phyloP scores from a whole-genome alignment of 2,888 invertebrate genomes.

The Netelia fuscicornis region DNA sequence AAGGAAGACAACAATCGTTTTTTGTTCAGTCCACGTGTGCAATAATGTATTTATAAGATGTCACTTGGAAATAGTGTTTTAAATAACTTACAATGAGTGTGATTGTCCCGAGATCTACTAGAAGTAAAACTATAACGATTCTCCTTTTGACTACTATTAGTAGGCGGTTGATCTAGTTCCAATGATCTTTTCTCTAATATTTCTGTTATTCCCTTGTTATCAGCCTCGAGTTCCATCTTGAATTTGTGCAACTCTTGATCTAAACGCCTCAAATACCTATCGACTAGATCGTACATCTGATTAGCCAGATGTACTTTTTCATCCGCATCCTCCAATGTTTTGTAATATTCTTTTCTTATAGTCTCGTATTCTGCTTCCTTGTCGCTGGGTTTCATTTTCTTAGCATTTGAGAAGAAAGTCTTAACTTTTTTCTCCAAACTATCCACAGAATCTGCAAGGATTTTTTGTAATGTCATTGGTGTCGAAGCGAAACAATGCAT shows the following conservation, averaged over 20 bases:
- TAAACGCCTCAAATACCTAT: conserved; percentile 95
- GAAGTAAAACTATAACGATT: conserved; percentile 88
- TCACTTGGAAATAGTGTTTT: background rate
- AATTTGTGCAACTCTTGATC: conserved; percentile 98
- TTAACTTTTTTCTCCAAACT: conserved; percentile 96
- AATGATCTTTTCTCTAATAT: conserved; percentile 96
- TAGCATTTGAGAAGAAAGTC: conserved; percentile 93
- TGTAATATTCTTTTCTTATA: conserved; percentile 95
- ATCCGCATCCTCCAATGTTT: conserved; percentile 97
- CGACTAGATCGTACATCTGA: conserved; percentile 97
- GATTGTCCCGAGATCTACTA: conserved; percentile 82
- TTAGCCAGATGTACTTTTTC: conserved; percentile 98
- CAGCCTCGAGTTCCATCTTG: conserved; percentile 99
- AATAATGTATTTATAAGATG: too few species aligned
- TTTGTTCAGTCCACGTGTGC: too few species aligned
- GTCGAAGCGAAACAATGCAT: background rate
- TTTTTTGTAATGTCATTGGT: conserved; percentile 8
- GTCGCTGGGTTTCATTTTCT: conserved; percentile 90
- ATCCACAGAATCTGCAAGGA: conserved; percentile 92
- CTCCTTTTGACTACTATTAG: conserved; percentile 92
- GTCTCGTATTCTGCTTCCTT: conserved; percentile 94
- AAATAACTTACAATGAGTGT: conserved; percentile 81
- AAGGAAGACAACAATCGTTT: conserved; percentile 32
- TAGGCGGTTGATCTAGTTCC: conserved; percentile 92
- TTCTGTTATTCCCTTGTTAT: conserved; percentile 99